phyloP scores from a whole-genome alignment of 2,113 vertebrate species.

The Notechis scutatus region DNA sequence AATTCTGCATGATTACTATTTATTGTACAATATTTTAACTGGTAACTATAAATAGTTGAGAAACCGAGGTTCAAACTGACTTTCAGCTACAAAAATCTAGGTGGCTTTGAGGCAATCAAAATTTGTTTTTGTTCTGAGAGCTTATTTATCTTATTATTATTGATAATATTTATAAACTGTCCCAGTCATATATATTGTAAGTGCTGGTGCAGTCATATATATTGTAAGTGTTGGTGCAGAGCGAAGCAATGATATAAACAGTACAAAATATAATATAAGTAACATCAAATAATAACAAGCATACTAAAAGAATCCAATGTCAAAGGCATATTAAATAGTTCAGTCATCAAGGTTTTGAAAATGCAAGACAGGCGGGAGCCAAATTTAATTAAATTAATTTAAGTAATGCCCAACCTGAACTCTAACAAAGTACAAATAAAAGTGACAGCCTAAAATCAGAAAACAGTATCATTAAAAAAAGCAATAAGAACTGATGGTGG shows the following conservation, averaged over 20 bases:
- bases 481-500: neutral
- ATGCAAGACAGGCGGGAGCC: neutral
- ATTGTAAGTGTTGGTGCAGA: neutral
- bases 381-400: neutral
- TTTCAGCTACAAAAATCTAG: neutral
- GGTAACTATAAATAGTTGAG: neutral
- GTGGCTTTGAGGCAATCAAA: neutral
- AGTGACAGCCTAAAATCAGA: neutral
- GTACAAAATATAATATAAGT: neutral
- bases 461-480: neutral
- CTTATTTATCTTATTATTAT: neutral
- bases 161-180: neutral
- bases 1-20: neutral
- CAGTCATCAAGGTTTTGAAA: neutral
- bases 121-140: neutral
- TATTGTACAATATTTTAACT: neutral
- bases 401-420: neutral
- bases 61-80: neutral
- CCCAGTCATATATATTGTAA: neutral
- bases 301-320: neutral
- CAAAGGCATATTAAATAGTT: neutral
- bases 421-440: neutral
- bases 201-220: neutral
- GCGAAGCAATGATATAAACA: neutral
- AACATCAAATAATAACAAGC: neutral